These are phyloP conservation scores for Dasyprocta punctata DNA, from an alignment of 2,113 vertebrate genomes.

Conservation along the genomic window DNA sequence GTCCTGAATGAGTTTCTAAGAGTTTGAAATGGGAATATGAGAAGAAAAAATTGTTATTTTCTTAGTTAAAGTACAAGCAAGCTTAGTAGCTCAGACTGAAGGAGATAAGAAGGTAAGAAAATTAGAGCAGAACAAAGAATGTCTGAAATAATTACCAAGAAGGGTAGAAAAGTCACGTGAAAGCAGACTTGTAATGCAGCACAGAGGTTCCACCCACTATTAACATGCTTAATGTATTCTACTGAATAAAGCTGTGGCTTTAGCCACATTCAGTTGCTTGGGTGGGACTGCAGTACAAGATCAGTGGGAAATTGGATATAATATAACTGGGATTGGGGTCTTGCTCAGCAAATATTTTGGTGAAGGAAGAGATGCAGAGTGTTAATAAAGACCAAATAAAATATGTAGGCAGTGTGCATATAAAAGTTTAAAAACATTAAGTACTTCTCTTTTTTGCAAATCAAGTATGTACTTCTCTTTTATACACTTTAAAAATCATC, in stretches of 20 bases:
- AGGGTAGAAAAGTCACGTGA: background rate
- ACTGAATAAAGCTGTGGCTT: background rate
- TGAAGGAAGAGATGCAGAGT: background rate
- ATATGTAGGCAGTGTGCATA: background rate
- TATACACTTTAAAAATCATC: slow-evolving; percentile 31
- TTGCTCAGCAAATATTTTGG: background rate
- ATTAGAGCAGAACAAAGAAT: background rate
- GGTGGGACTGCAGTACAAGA: background rate
- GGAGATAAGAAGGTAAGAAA: background rate
- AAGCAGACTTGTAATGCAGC: background rate
- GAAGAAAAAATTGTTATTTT: background rate
- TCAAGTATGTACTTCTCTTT: background rate
- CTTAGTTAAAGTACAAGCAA: slow-evolving; percentile 30
- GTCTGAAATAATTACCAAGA: background rate
- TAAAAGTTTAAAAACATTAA: background rate
- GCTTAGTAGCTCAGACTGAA: background rate
- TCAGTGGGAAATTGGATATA: background rate
- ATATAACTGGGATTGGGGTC: background rate
- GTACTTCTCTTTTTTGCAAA: background rate
- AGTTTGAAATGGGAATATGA: background rate
- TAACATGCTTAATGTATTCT: background rate
- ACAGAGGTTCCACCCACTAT: background rate
- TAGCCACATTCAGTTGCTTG: background rate
- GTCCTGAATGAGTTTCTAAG: background rate
- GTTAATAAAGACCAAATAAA: slow-evolving; percentile 10